A percentile compares a stretch with the other conserved stretches of the same genome.
phyloP scores from a whole-genome alignment of 2,113 vertebrate species.

The Capreolus pygargus region DNA sequence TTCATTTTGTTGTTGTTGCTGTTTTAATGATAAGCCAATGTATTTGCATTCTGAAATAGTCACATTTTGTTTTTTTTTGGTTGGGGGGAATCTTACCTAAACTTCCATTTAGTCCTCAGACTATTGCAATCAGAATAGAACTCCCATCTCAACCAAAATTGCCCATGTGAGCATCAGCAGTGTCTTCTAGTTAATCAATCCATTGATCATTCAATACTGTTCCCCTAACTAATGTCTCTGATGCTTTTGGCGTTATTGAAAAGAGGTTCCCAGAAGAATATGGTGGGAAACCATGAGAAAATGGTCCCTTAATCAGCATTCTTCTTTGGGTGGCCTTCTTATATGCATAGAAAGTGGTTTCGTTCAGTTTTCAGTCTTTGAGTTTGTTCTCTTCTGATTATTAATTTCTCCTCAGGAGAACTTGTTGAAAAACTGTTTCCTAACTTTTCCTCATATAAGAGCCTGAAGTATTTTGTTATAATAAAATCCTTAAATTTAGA shows the following conservation, averaged over 20 bases:
- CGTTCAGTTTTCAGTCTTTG: neutral
- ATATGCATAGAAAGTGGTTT: neutral
- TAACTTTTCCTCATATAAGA: neutral
- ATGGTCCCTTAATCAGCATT: accelerated
- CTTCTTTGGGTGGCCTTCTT: neutral
- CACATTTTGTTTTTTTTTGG: neutral
- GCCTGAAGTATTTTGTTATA: slow-evolving; percentile 26
- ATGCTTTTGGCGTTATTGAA: neutral
- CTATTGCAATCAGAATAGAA: neutral
- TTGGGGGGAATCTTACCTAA: neutral
- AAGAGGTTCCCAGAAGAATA: neutral
- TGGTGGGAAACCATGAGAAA: neutral
- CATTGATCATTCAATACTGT: neutral
- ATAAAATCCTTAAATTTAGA: slow-evolving; percentile 10
- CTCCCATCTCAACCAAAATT: neutral
- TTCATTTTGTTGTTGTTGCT: neutral
- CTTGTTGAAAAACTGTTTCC: slow-evolving; percentile 22
- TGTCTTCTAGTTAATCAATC: neutral
- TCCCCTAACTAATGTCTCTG: neutral
- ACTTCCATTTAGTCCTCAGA: neutral
- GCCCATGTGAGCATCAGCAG: neutral
- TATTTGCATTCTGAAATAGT: neutral
- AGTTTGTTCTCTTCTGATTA: neutral
- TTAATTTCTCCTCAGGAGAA: slow-evolving; percentile 13
- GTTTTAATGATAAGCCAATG: neutral